phyloP scores from a whole-genome alignment of 2,888 invertebrate species.

The Magallana nippona region DNA sequence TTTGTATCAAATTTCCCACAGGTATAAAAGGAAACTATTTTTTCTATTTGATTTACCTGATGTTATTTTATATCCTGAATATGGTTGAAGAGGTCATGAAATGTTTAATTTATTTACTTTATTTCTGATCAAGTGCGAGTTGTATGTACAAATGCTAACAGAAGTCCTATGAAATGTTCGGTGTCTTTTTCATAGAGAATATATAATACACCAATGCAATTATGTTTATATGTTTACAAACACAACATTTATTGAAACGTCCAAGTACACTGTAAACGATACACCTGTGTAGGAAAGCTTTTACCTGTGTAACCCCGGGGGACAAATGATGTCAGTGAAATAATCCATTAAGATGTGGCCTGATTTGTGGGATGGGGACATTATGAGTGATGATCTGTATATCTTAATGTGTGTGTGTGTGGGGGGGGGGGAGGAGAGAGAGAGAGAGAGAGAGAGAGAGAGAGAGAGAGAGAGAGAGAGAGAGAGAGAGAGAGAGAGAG shows the following conservation, averaged over 20 bases:
- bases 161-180: too few relatives aligned
- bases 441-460: neutral
- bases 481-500: constrained; percentile 14
- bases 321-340: constrained; percentile 10
- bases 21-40: too few relatives aligned
- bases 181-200: too few relatives aligned
- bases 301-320: neutral
- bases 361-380: neutral
- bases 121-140: too few relatives aligned
- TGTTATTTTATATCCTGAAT: too few relatives aligned
- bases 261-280: neutral
- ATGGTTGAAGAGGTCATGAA: too few relatives aligned
- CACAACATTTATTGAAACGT: neutral
- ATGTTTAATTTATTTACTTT: too few relatives aligned
- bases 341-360: constrained; percentile 28
- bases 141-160: too few relatives aligned
- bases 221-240: neutral
- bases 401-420: neutral
- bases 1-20: too few relatives aligned
- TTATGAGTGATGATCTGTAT: constrained; percentile 24
- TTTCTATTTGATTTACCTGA: too few relatives aligned
- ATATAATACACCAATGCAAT: neutral
- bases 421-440: too few relatives aligned
- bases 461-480: constrained; percentile 10
- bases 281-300: neutral